phyloP scores from a whole-genome alignment of 2,797 vertebrate species.

The Poecilia picta region DNA sequence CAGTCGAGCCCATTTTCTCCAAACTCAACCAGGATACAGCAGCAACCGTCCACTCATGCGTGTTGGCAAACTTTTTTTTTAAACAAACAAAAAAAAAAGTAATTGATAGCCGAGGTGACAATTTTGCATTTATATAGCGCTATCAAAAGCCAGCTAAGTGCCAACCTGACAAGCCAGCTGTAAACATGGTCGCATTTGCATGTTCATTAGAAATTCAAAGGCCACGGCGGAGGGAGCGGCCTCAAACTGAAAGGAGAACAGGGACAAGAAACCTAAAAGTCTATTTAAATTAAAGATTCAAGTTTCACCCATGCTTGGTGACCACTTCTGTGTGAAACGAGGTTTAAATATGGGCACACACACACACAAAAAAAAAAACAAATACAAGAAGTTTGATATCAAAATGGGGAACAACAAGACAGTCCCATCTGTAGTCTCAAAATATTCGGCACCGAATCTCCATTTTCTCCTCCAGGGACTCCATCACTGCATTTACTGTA shows the following conservation, averaged over 20 bases:
- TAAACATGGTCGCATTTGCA: conserved; percentile 74
- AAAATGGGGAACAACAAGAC: neutral
- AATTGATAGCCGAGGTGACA: conserved; percentile 43
- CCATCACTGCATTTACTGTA: neutral
- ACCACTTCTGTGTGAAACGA: neutral
- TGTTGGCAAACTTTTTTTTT: conserved; percentile 25
- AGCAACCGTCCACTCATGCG: conserved; percentile 10
- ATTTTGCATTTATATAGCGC: conserved; percentile 68
- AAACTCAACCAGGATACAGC: conserved; percentile 2
- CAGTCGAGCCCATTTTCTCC: neutral
- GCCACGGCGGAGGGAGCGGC: conserved; percentile 58
- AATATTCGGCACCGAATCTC: neutral
- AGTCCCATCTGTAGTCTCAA: neutral
- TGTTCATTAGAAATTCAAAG: conserved; percentile 69
- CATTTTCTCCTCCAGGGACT: neutral
- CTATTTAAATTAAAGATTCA: neutral
- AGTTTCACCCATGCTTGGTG: neutral
- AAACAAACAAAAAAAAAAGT: conserved; percentile 10
- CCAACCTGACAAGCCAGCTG: conserved; percentile 46
- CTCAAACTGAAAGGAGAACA: conserved; percentile 8
- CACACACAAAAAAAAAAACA: neutral
- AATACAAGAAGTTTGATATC: neutral
- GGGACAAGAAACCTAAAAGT: neutral
- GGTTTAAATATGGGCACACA: neutral
- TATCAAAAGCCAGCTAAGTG: conserved; percentile 57